Evolutionary conservation across 1,140 invertebrate species (phyloP).

Genomic region (Meloidogyne exigua): DNA sequence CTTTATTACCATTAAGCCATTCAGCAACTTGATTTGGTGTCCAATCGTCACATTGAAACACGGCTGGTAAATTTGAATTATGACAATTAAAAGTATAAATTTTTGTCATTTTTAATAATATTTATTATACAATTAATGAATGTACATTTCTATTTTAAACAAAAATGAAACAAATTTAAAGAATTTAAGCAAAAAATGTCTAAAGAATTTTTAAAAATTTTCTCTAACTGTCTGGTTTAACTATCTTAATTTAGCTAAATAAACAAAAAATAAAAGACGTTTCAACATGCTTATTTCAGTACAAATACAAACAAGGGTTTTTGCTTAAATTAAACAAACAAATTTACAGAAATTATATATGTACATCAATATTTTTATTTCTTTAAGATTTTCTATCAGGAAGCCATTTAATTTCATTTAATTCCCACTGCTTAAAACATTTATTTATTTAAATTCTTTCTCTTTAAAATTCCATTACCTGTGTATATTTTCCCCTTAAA

Average conservation of each 20-base stretch:
- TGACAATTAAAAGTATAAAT: not conserved
- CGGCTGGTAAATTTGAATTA: conserved; percentile 3
- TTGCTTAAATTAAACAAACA: too few relatives aligned
- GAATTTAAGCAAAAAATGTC: not conserved
- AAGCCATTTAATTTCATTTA: conserved; percentile 35
- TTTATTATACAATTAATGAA: not conserved
- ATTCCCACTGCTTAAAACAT: conserved; percentile 42
- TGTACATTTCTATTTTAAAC: not conserved
- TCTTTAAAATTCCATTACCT: conserved; percentile 22
- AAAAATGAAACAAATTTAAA: too few relatives aligned
- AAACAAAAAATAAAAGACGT: too few relatives aligned
- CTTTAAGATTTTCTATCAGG: conserved; percentile 11
- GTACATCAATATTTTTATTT: not conserved
- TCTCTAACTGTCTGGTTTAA: too few relatives aligned
- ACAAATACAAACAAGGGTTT: too few relatives aligned
- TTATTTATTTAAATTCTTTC: not conserved
- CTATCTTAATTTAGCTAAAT: too few relatives aligned
- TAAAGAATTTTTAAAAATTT: not conserved
- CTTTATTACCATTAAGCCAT: conserved; percentile 33
- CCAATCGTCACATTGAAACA: conserved; percentile 35
- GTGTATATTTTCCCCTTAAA: conserved; percentile 7
- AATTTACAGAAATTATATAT: too few relatives aligned
- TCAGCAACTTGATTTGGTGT: conserved; percentile 24
- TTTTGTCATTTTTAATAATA: not conserved
- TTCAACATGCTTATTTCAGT: too few relatives aligned